Base-by-base conservation (phyloP, 2,113 vertebrate genomes). In the Pluvialis apricaria region DNA sequence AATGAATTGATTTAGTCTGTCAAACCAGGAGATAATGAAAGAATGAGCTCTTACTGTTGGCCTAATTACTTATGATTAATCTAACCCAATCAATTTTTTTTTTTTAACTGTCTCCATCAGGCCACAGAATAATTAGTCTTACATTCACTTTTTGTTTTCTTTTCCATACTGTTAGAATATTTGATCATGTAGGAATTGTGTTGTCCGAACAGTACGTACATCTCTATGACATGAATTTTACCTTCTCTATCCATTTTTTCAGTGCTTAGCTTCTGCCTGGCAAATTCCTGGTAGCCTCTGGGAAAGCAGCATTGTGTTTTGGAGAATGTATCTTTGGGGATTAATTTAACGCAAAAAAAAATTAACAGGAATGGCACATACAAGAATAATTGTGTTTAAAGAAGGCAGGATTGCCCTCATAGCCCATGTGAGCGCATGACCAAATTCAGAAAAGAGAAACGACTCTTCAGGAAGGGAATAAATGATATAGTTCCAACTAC, bases 21-120 rank as follows among this genome's bases (percentile, higher is more conserved):
- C 95, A 95, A 94, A 88, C 64, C 58, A 88, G 69, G 52, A 96
- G 72, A 76, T 96, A 95, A 94, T 95, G 89, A 92, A 96, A 80
- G 94, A 92, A 96, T 91, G 78, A 87, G 81, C 78, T 95, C 86
- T 95, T 77, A 89, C 68, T 88, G 51, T 82, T 92, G 86, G 64
- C 47, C 91, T 79, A 60, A 91, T 96, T 96, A 90, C 47, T 94
- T 86, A 83, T 86, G 85, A 88, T 86, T 82, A 93, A 93, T 87
- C n/a, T 88, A 93, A 93, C 65, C 42, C 47, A 69, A 92, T 80
- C 11, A 19, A 19, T 77, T 83, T 57, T 84, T 92, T 85, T 61
- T 95, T 78, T 71, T 58, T 13, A 77, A 52, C 81, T 72, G 24
- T 87, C 58, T 92, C 90, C 86, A 71, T 77, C 82, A 90, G 68